Conservation (phyloP, 2,888 invertebrate species). For the Agonum fuliginosum region DNA sequence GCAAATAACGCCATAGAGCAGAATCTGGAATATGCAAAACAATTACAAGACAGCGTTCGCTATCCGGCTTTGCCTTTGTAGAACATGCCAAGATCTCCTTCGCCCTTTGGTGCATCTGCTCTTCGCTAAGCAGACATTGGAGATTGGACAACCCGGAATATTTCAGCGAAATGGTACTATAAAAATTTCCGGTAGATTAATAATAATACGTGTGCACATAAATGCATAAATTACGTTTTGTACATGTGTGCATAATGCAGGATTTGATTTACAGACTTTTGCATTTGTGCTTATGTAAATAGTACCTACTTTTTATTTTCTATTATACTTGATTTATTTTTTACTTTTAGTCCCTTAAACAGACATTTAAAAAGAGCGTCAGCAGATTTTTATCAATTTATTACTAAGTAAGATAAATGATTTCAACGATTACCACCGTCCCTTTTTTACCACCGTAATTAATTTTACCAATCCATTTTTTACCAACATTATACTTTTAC, state of each 20-base stretch:
- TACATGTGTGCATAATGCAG: not conserved
- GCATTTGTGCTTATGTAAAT: not conserved
- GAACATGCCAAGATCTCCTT: not conserved
- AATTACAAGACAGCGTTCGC: not conserved
- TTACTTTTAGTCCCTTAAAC: too few relatives aligned
- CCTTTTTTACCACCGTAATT: too few relatives aligned
- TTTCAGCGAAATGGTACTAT: conserved; percentile 9
- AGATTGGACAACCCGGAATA: not conserved
- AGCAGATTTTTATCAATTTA: too few relatives aligned
- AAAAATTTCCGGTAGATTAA: conserved; percentile 33
- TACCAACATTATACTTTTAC: too few relatives aligned
- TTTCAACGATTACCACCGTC: too few relatives aligned
- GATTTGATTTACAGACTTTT: not conserved
- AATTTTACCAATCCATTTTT: too few relatives aligned
- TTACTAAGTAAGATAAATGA: too few relatives aligned
- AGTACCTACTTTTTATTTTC: conserved; percentile 10
- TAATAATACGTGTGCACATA: conserved; percentile 15
- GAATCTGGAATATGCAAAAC: not conserved
- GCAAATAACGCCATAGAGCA: not conserved
- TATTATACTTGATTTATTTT: not conserved
- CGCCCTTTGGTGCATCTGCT: not conserved
- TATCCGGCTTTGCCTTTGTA: not conserved
- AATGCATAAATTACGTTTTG: conserved; percentile 29
- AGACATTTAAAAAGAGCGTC: too few relatives aligned
- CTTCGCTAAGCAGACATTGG: too few relatives aligned